These are phyloP conservation scores for Bruchidius siliquastri DNA, from an alignment of 2,888 invertebrate species.

Conservation along the genomic window DNA sequence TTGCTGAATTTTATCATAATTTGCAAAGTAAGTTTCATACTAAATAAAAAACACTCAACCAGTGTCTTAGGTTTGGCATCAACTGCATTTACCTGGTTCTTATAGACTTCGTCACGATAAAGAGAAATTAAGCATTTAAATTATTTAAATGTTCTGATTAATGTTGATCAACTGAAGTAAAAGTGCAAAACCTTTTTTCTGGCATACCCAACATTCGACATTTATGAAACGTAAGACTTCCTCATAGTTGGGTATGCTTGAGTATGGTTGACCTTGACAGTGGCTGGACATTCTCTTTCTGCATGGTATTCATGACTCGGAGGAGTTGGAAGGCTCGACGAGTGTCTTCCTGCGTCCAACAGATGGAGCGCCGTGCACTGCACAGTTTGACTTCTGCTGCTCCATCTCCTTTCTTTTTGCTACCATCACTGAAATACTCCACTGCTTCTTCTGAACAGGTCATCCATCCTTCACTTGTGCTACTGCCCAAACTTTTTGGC, in stretches of 20 bases:
- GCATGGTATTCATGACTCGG: neutral
- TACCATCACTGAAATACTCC: constrained; percentile 9
- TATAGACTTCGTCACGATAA: no score
- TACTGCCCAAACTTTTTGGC: neutral
- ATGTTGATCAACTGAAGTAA: no score
- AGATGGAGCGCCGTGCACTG: constrained; percentile 11
- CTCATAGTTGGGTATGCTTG: neutral
- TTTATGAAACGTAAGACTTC: neutral
- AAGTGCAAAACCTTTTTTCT: no score
- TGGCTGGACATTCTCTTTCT: neutral
- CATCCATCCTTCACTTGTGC: constrained; percentile 10
- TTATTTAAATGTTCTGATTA: no score
- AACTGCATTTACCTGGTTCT: no score
- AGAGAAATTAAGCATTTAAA: no score
- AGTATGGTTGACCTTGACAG: neutral
- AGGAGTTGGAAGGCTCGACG: neutral
- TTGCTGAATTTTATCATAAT: no score
- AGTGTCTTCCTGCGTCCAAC: constrained; percentile 7
- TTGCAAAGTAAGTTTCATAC: no score
- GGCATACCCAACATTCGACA: neutral
- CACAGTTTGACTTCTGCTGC: neutral
- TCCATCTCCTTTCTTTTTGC: constrained; percentile 4
- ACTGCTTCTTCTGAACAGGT: constrained; percentile 20
- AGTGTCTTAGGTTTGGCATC: no score
- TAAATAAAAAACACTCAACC: no score